Conservation (phyloP, 2,888 invertebrate species). For the Drosophila tanythrix region DNA sequence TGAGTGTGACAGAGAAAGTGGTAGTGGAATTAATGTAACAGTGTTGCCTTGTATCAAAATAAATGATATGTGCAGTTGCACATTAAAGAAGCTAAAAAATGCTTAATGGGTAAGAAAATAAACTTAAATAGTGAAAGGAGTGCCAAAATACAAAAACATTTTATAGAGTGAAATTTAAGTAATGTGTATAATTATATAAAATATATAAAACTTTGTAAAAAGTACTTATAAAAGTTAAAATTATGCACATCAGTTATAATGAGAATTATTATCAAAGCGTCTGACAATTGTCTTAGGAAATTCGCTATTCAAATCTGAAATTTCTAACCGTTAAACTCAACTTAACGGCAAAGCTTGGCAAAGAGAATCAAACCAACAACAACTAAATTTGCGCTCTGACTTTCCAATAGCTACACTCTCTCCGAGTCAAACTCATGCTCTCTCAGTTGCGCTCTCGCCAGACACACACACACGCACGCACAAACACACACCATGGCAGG, state of each 20-base stretch:
- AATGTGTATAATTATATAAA: neutral
- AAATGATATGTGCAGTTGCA: constrained; percentile 16
- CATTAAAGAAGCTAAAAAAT: constrained; percentile 11
- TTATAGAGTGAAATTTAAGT: neutral
- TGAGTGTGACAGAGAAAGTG: neutral
- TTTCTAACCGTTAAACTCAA: constrained; percentile 22
- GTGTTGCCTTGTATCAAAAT: constrained; percentile 5
- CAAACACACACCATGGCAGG: constrained; percentile 51
- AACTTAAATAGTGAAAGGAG: neutral
- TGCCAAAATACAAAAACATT: neutral
- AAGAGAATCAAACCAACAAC: constrained; percentile 29
- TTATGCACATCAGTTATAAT: neutral
- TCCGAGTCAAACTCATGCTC: constrained; percentile 18
- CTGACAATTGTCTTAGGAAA: neutral
- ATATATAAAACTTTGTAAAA: neutral
- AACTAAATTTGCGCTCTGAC: constrained; percentile 21
- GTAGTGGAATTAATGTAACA: constrained; percentile 10
- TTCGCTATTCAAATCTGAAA: constrained; percentile 27
- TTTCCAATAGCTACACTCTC: constrained; percentile 49
- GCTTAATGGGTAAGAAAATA: constrained; percentile 17
- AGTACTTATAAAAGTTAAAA: neutral
- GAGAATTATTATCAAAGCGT: neutral
- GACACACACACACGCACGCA: constrained; percentile 39
- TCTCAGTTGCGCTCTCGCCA: constrained; percentile 10
- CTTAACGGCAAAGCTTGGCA: constrained; percentile 29